A percentile compares a stretch with the other conserved stretches of the same genome.
Evolutionary conservation across 2,888 invertebrate genomes (phyloP).

Genomic region (Monopis laevigella): DNA sequence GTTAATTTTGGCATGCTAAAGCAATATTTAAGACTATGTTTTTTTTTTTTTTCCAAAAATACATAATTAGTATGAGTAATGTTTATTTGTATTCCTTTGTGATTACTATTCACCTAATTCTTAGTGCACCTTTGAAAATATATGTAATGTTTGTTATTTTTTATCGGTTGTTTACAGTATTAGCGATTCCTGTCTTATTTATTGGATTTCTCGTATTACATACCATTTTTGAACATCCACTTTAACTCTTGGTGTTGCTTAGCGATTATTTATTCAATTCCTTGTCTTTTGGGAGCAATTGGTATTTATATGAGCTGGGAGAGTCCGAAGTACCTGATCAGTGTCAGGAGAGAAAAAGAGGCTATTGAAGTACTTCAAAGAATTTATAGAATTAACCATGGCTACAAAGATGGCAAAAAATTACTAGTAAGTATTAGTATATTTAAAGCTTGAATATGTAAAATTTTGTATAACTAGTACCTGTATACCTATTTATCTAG

Average conservation of each 20-base stretch:
- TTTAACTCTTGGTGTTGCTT: slow-evolving; percentile 81
- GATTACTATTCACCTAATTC: too few relatives aligned
- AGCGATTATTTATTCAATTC: slow-evolving; percentile 68
- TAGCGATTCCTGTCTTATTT: slow-evolving; percentile 75
- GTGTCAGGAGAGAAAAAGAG: slow-evolving; percentile 60
- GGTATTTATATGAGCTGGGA: slow-evolving; percentile 70
- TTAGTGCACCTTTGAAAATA: too few relatives aligned
- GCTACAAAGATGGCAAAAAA: slow-evolving; percentile 26
- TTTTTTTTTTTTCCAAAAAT: too few relatives aligned
- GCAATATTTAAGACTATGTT: too few relatives aligned
- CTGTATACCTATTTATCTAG: too few relatives aligned
- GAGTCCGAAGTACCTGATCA: slow-evolving; percentile 75
- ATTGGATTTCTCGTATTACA: slow-evolving; percentile 45
- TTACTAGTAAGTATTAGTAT: too few relatives aligned
- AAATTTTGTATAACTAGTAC: too few relatives aligned
- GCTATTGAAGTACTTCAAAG: slow-evolving; percentile 55
- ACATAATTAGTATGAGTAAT: too few relatives aligned
- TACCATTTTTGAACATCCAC: slow-evolving; percentile 52
- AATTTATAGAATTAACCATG: slow-evolving; percentile 39
- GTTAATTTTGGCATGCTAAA: too few relatives aligned
- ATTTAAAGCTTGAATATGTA: too few relatives aligned
- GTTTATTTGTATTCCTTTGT: too few relatives aligned
- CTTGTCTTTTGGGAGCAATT: slow-evolving; percentile 68
- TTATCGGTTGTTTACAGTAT: slow-evolving; percentile 57
- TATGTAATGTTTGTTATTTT: too few relatives aligned